phyloP scores from a whole-genome alignment of 2,888 invertebrate species.

The Sarcophaga carnaria region DNA sequence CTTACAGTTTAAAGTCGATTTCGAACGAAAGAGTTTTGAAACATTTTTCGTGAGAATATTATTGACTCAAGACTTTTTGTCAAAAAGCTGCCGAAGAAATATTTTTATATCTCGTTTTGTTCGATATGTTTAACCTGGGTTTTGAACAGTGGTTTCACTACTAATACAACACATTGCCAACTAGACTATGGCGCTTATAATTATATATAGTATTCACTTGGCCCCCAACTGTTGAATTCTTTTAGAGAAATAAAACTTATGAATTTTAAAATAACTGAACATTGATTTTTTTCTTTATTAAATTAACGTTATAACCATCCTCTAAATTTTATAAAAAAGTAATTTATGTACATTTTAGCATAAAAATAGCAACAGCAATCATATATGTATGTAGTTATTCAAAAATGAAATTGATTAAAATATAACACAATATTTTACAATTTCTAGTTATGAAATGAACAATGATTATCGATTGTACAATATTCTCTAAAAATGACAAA shows the following conservation, averaged over 20 bases:
- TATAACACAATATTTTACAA: constrained; percentile 32
- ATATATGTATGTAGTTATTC: too few relatives aligned
- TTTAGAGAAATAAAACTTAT: neutral
- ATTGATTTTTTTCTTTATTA: constrained; percentile 26
- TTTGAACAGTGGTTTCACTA: too few relatives aligned
- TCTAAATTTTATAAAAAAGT: constrained; percentile 41
- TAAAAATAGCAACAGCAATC: constrained; percentile 19
- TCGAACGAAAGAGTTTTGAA: too few relatives aligned
- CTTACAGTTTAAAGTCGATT: too few relatives aligned
- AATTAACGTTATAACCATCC: constrained; percentile 49
- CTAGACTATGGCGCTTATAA: too few relatives aligned
- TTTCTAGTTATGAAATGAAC: constrained; percentile 9
- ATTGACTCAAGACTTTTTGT: too few relatives aligned
- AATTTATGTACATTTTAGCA: constrained; percentile 18
- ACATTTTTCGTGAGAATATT: too few relatives aligned
- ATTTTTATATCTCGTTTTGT: too few relatives aligned
- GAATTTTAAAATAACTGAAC: neutral
- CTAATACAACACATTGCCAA: too few relatives aligned
- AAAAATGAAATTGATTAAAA: constrained; percentile 6
- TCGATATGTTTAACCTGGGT: too few relatives aligned
- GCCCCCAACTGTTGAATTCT: neutral
- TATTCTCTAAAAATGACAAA: constrained; percentile 29
- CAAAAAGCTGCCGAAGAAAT: too few relatives aligned
- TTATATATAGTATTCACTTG: too few relatives aligned
- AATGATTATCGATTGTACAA: neutral